Percentiles rank a stretch among this genome's conserved stretches.
Conservation (phyloP, 2,113 vertebrate genomes). For the zebrafish (Danio rerio) region DNA sequence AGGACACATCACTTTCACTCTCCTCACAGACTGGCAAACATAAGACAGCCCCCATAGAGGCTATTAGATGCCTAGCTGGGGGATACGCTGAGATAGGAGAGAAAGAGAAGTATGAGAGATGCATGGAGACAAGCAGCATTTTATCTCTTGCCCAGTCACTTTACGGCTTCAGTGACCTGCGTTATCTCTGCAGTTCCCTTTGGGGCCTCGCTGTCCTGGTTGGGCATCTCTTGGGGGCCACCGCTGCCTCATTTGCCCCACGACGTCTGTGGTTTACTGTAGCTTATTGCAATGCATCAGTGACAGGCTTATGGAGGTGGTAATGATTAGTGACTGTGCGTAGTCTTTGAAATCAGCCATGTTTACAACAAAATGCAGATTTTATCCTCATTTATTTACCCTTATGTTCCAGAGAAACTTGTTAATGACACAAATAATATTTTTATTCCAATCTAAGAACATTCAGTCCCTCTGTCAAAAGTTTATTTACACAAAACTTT, state of each 20-base stretch:
- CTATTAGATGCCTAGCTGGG: conserved; percentile 28
- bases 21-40: conserved; percentile 44
- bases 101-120: conserved; percentile 20
- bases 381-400: too few species aligned
- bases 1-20: conserved; percentile 51
- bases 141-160: conserved; percentile 46
- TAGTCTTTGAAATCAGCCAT: too few species aligned
- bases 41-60: conserved; percentile 44
- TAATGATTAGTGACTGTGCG: background rate
- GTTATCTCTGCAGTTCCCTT: conserved; percentile 48
- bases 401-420: too few species aligned
- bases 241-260: conserved; percentile 24
- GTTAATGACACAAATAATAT: too few species aligned
- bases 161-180: conserved; percentile 41
- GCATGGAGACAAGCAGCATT: conserved; percentile 41
- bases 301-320: background rate
- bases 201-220: conserved; percentile 45
- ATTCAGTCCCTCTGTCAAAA: too few species aligned
- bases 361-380: too few species aligned
- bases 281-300: conserved; percentile 12
- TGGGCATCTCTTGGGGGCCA: conserved; percentile 24
- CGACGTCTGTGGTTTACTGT: background rate
- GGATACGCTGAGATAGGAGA: conserved; percentile 30
- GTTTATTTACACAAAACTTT: too few species aligned
- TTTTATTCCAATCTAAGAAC: too few species aligned